phyloP scores from a whole-genome alignment of 2,888 invertebrate species.

The Eupithecia insigniata region DNA sequence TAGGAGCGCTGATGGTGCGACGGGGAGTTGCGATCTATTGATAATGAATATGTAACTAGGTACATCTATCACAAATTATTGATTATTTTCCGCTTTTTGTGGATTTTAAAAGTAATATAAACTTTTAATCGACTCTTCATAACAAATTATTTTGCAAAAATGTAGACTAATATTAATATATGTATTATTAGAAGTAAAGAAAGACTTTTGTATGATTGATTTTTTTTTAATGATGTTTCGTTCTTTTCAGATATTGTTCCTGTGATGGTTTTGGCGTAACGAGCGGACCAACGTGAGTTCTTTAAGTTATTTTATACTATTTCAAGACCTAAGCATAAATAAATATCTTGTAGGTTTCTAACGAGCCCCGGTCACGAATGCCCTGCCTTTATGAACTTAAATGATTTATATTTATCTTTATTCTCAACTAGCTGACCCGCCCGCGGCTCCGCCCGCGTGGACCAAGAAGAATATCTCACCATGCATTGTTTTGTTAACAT shows the following conservation, averaged over 20 bases:
- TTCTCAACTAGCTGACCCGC: too few species aligned
- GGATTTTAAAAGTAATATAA: neutral
- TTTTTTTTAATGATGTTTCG: slow-evolving; percentile 11
- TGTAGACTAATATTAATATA: too few species aligned
- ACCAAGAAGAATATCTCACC: too few species aligned
- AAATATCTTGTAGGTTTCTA: neutral
- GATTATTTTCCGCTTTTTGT: neutral
- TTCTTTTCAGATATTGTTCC: slow-evolving; percentile 60
- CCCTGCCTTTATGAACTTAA: neutral
- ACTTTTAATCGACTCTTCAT: neutral
- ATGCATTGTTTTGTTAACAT: too few species aligned
- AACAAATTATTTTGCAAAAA: neutral
- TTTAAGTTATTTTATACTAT: slow-evolving; percentile 2
- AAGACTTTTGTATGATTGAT: neutral
- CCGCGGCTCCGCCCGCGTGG: too few species aligned
- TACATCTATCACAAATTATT: neutral
- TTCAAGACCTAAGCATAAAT: neutral
- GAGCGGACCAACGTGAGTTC: slow-evolving; percentile 64
- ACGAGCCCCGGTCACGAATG: neutral
- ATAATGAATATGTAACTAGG: neutral
- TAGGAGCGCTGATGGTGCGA: neutral
- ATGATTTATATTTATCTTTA: too few species aligned
- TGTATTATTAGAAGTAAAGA: neutral
- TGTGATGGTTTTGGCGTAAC: slow-evolving; percentile 59
- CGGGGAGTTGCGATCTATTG: neutral